Percentiles rank a stretch among this genome's conserved stretches.
These are phyloP conservation scores for Zapus hudsonius DNA, from an alignment of 2,113 vertebrate genomes.

Conservation along the genomic window DNA sequence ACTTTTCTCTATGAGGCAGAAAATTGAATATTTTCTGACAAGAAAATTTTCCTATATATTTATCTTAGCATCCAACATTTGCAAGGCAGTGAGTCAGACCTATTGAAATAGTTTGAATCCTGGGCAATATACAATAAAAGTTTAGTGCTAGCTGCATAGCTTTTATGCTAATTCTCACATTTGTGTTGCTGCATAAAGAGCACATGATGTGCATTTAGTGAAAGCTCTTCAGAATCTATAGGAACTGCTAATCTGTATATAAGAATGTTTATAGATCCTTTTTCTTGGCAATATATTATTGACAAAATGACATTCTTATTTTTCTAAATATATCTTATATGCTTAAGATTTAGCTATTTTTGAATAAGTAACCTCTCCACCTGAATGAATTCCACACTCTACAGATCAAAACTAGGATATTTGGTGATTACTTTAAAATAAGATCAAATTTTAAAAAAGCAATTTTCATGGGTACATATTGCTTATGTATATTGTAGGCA, in stretches of 20 bases:
- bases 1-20: background rate
- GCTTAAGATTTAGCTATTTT: background rate
- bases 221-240: no score
- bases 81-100: background rate
- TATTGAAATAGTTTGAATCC: background rate
- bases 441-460: background rate
- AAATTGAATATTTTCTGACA: background rate
- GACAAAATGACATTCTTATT: background rate
- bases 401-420: fast-evolving
- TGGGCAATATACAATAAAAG: background rate
- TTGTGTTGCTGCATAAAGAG: no score
- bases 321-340: no score
- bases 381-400: background rate
- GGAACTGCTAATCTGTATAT: background rate
- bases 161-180: background rate
- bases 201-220: background rate
- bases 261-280: background rate
- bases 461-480: background rate
- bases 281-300: background rate
- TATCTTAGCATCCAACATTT: background rate
- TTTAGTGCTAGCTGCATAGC: no score
- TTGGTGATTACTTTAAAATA: background rate
- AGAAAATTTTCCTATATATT: background rate
- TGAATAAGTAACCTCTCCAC: no score
- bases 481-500: background rate